These are phyloP conservation scores for Lasius fuliginosus DNA, from an alignment of 2,888 invertebrate species.

Conservation along the genomic window DNA sequence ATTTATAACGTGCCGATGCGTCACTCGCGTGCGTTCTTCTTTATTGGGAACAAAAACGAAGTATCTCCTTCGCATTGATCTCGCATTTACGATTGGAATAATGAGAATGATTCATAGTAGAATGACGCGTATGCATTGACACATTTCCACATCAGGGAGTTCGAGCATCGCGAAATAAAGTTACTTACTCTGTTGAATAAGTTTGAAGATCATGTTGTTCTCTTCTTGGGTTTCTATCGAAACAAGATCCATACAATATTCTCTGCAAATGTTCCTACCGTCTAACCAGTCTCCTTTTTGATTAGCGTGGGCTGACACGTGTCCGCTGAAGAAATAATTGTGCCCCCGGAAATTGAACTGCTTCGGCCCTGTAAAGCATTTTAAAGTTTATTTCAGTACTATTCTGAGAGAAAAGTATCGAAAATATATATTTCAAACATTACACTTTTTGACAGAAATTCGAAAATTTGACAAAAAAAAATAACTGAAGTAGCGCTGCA, in stretches of 20 bases:
- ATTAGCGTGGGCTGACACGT: slow-evolving; percentile 92
- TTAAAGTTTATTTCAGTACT: neutral
- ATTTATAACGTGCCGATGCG: neutral
- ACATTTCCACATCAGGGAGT: slow-evolving; percentile 10
- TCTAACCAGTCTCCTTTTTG: slow-evolving; percentile 96
- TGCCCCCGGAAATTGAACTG: slow-evolving; percentile 95
- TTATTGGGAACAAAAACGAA: slow-evolving; percentile 12
- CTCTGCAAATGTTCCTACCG: slow-evolving; percentile 95
- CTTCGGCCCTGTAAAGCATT: slow-evolving; percentile 91
- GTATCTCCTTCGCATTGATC: slow-evolving; percentile 29
- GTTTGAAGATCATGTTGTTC: slow-evolving; percentile 95
- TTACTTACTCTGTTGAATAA: slow-evolving; percentile 93
- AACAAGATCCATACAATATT: slow-evolving; percentile 97
- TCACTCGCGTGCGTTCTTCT: neutral
- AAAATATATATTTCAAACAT: neutral
- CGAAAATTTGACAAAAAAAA: neutral
- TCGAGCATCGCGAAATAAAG: neutral
- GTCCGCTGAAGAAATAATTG: slow-evolving; percentile 95
- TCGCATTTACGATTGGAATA: slow-evolving; percentile 30
- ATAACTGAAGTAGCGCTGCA: slow-evolving; percentile 20
- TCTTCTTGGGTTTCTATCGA: slow-evolving; percentile 96
- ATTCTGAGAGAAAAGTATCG: neutral
- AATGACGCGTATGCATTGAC: neutral
- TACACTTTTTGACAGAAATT: slow-evolving; percentile 2
- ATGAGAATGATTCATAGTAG: slow-evolving; percentile 37